A percentile compares a stretch with the other conserved stretches of the same genome.
Evolutionary conservation across 1,140 invertebrate genomes (phyloP).

Genomic region (Drosophila arawakana): DNA sequence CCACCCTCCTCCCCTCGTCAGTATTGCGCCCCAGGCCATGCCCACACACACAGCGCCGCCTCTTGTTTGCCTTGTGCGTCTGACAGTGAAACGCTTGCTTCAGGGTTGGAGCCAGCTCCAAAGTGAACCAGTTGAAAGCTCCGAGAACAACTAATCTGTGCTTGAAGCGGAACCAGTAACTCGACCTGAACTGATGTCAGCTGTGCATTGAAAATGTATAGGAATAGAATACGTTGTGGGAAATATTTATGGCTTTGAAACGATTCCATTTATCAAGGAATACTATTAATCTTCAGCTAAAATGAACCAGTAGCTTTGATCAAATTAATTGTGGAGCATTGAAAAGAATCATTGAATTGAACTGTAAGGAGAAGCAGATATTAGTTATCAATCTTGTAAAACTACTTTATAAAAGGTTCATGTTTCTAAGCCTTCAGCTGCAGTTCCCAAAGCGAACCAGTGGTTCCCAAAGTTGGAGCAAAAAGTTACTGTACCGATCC

Average conservation of each 20-base stretch:
- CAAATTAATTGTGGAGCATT: too few species aligned
- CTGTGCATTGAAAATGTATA: background rate
- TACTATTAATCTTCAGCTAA: too few species aligned
- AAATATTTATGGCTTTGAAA: background rate
- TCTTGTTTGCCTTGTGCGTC: slow-evolving; percentile 39
- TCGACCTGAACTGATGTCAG: background rate
- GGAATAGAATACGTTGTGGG: background rate
- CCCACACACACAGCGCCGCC: slow-evolving; percentile 12
- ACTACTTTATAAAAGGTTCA: background rate
- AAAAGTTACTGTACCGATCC: slow-evolving; percentile 2
- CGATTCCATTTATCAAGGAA: background rate
- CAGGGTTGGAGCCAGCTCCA: slow-evolving; percentile 36
- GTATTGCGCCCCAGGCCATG: background rate
- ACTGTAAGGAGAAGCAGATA: too few species aligned
- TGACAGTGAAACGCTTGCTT: slow-evolving; percentile 42
- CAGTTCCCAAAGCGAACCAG: background rate
- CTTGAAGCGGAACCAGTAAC: slow-evolving; percentile 4
- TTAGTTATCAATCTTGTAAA: background rate
- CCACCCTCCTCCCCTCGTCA: background rate
- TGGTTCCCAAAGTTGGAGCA: slow-evolving; percentile 1
- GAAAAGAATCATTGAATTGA: too few species aligned
- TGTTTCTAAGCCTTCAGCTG: background rate
- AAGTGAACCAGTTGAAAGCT: slow-evolving; percentile 24
- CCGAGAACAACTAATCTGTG: slow-evolving; percentile 7
- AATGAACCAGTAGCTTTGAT: too few species aligned